These are phyloP conservation scores for Trachurus trachurus DNA, from an alignment of 2,797 vertebrate genomes.

Conservation along the genomic window DNA sequence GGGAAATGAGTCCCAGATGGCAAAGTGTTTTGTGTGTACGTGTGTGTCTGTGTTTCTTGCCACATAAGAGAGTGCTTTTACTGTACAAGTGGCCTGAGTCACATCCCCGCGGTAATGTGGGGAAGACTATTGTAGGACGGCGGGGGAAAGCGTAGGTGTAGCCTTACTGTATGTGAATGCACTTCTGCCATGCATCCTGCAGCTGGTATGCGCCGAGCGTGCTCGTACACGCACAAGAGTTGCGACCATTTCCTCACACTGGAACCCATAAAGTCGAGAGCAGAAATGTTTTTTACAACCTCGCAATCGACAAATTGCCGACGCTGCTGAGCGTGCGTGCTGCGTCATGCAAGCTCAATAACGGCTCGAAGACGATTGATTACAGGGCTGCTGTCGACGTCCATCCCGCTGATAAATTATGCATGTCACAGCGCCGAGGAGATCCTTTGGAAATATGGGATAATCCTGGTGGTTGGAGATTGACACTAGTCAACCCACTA, in stretches of 20 bases:
- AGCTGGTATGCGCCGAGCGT: slow-evolving; percentile 49
- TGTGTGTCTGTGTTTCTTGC: slow-evolving; percentile 65
- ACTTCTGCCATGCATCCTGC: slow-evolving; percentile 28
- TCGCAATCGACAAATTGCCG: slow-evolving; percentile 20
- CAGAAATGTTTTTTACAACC: slow-evolving; percentile 36
- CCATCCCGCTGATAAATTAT: slow-evolving; percentile 58
- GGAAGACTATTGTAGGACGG: slow-evolving; percentile 61
- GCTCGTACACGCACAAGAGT: slow-evolving; percentile 16
- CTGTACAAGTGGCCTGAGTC: slow-evolving; percentile 80
- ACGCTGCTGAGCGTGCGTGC: slow-evolving; percentile 33
- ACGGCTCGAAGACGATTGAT: slow-evolving; percentile 62
- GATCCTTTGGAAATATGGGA: slow-evolving; percentile 35
- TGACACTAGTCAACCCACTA: slow-evolving; percentile 8
- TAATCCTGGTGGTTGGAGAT: slow-evolving; percentile 16
- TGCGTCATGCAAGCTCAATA: slow-evolving; percentile 53
- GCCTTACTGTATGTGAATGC: slow-evolving; percentile 46
- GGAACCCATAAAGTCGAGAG: not conserved
- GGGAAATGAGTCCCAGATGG: slow-evolving; percentile 84
- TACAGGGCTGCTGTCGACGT: slow-evolving; percentile 46
- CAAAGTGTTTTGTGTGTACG: slow-evolving; percentile 69
- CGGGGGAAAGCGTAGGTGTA: slow-evolving; percentile 47
- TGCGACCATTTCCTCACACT: slow-evolving; percentile 1
- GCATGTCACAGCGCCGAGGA: slow-evolving; percentile 41
- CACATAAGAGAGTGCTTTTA: slow-evolving; percentile 81
- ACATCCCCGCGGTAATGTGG: slow-evolving; percentile 70